Conservation (phyloP, 2,888 invertebrate genomes). For the Scrobipalpa atriplicella region DNA sequence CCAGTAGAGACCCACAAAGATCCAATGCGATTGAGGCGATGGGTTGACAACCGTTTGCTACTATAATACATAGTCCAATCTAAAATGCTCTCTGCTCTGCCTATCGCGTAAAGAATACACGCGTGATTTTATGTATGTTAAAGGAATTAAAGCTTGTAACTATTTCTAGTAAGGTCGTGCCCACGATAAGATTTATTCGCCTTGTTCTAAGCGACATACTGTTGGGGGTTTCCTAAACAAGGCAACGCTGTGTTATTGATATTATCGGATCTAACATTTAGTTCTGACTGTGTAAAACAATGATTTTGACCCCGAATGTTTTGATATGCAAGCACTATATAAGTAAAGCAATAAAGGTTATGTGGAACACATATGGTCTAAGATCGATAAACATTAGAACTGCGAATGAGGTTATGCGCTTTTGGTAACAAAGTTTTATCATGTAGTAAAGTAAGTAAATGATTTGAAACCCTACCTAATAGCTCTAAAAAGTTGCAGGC, state of each 20-base stretch:
- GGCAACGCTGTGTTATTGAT: slow-evolving; percentile 13
- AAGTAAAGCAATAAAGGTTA: background rate
- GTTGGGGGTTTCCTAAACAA: slow-evolving; percentile 3
- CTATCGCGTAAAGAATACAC: too few relatives aligned
- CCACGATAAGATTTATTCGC: slow-evolving; percentile 1
- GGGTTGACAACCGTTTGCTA: too few relatives aligned
- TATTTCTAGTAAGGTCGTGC: slow-evolving; percentile 6
- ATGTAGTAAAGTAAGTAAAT: too few relatives aligned
- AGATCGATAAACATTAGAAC: background rate
- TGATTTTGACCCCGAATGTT: background rate
- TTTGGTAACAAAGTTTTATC: background rate
- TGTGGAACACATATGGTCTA: background rate
- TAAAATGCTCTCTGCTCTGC: too few relatives aligned
- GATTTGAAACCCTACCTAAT: background rate
- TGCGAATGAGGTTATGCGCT: too few relatives aligned
- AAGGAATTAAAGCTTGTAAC: background rate
- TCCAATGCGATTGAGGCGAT: too few relatives aligned
- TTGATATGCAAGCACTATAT: background rate
- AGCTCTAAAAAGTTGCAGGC: too few relatives aligned
- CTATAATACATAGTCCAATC: too few relatives aligned
- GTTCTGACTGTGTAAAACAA: slow-evolving; percentile 8
- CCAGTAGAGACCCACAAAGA: too few relatives aligned
- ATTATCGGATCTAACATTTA: slow-evolving; percentile 15
- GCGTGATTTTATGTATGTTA: too few relatives aligned
- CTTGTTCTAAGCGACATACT: slow-evolving; percentile 14